Base-by-base conservation (phyloP, 92 coral and sea anemone genomes). In the Parazoanthus darwini region DNA sequence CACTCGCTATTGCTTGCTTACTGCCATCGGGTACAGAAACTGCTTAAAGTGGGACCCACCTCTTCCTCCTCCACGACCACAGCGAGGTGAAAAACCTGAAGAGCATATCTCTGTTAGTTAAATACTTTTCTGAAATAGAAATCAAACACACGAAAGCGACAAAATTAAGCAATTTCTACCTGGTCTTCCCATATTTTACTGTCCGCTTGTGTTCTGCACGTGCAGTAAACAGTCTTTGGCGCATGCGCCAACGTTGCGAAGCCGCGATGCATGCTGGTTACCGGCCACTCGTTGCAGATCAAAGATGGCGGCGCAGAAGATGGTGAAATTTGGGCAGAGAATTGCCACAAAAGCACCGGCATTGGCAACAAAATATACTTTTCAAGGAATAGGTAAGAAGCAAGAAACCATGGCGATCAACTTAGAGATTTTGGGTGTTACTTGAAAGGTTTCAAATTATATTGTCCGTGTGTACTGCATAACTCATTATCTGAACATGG, bases 261-360 rank as follows among this genome's bases (percentile, higher is more conserved):
- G 38, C 85, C 78, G 87, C 93, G 82, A 42, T 92, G 93, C 90
- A 94, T 86, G 74, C 38, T 83, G 90, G 94, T 95, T 87, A 88
- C 63, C 59, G 92, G 82, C 81, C 75, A 77, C 89, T 72, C 80
- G 74, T 67, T 80, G 79, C 90, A 83, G 89, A 91, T 93, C 97
- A 95, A 95, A 97, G 91, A 97, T 97, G 99, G 99, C 99, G 96
- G 78, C 90, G 77, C 98, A 96, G 92, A 94, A 91, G 91, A 22
- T 95, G 82, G 94, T 89, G 10, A 90, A 91, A 70, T 90, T 91
- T 86, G 97, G 98, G 46, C 94, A 95, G 89, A 97, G 63, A 78
- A 77, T 95, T 38, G 93, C 88, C 46, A 78, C 93, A 4, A 93
- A 92, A 90, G 94, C 96, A 50, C 94, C 96, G 54, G 98, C 96